phyloP scores from a whole-genome alignment of 2,888 invertebrate genomes.

The Tyria jacobaeae region DNA sequence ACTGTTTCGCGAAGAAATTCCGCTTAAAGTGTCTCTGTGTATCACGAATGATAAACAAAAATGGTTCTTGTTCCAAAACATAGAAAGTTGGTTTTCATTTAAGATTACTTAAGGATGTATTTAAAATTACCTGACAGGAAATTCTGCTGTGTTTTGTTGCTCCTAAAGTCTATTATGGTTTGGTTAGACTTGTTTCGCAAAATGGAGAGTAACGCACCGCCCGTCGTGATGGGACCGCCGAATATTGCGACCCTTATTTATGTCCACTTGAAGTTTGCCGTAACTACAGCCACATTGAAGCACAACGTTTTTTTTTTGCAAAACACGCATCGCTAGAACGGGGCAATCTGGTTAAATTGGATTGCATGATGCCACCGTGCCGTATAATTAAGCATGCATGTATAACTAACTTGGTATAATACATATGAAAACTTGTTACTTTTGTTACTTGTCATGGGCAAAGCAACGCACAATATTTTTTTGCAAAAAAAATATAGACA shows the following conservation, averaged over 20 bases:
- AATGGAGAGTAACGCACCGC: slow-evolving; percentile 69
- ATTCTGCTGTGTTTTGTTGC: slow-evolving; percentile 29
- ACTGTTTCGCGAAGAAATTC: slow-evolving; percentile 78
- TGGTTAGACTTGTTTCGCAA: slow-evolving; percentile 56
- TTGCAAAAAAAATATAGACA: not conserved
- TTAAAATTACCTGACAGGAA: slow-evolving; percentile 34
- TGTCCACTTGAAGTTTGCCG: slow-evolving; percentile 83
- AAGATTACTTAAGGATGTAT: slow-evolving; percentile 60
- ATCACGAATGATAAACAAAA: slow-evolving; percentile 60
- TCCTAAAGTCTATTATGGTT: slow-evolving; percentile 50
- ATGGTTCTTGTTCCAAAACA: slow-evolving; percentile 56
- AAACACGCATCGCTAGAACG: slow-evolving; percentile 64
- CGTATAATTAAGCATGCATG: slow-evolving; percentile 29
- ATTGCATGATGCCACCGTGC: slow-evolving; percentile 47
- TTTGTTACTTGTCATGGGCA: slow-evolving; percentile 21
- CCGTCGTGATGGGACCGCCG: slow-evolving; percentile 79
- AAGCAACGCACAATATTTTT: not conserved
- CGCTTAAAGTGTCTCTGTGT: slow-evolving; percentile 61
- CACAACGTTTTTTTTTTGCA: slow-evolving; percentile 65
- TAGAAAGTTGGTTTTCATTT: slow-evolving; percentile 68
- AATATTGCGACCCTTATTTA: slow-evolving; percentile 85
- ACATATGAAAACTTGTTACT: slow-evolving; percentile 25
- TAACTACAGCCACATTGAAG: slow-evolving; percentile 71
- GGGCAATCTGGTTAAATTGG: slow-evolving; percentile 63
- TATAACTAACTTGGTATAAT: slow-evolving; percentile 26